Base-by-base conservation (phyloP, 2,113 vertebrate genomes). In the Tetrao urogallus region DNA sequence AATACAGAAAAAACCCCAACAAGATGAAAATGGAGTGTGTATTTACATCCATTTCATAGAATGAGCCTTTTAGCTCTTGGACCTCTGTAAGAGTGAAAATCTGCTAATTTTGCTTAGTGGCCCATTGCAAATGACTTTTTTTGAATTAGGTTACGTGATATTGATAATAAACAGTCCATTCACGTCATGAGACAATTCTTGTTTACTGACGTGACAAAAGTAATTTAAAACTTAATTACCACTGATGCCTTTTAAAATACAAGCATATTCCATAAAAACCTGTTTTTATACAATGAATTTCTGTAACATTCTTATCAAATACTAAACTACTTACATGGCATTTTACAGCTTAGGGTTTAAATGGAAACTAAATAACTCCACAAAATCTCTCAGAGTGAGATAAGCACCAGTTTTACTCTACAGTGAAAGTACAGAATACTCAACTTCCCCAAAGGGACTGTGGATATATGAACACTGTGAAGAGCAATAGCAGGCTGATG, bases 31-130 rank as follows among this genome's bases (percentile, higher is more conserved):
- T 36, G 11, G 34, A 36, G 74, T 10, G 6, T 36, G 28, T 50
- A 6, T 67, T 36, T 42, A 38, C 0, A 0, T 63, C 0, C 50
- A 52, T 64, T 81, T 78, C 56, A 64, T 27, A 82, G 75, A 78
- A 17, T 60, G 45, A 92, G 43, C 34, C 77, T 42, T 34, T 34
- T 50, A 60, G 40, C 4, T 28, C 56, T 54, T n/a, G 14, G 63
- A 45, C 54, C 13, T 66, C 32, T 6, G 0, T 28, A 76, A 66
- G 18, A 81, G 66, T 8, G 69, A 54, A 72, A 77, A 71, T 36
- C n/a, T 84, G 13, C 10, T 75, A 69, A 69, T 72, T 92, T 57
- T 88, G 28, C 65, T 60, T 40, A 19, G 19, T 52, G 34, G 32
- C 13, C 56, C 40, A 66, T 3, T 67, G 70, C 24, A 89, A 58